These are phyloP conservation scores for Penaeus vannamei DNA, from an alignment of 1,140 invertebrate species.

Conservation along the genomic window DNA sequence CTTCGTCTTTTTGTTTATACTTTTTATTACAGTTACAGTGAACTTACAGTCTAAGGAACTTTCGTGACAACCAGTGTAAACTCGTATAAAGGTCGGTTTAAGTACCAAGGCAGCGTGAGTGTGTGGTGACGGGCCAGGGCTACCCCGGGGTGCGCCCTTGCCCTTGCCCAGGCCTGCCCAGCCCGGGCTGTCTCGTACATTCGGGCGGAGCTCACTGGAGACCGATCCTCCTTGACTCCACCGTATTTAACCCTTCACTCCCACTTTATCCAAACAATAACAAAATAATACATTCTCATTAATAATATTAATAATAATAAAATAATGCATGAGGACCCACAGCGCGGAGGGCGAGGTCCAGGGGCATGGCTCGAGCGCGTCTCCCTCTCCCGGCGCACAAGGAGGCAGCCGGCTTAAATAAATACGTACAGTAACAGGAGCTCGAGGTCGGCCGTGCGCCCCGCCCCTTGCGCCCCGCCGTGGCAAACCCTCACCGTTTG, in stretches of 20 bases:
- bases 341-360: conserved; percentile 10
- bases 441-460: background rate
- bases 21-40: conserved; percentile 35
- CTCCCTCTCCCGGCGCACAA: background rate
- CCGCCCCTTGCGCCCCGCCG: background rate
- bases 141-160: background rate
- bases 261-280: conserved; percentile 39
- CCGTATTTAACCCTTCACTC: conserved; percentile 40
- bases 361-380: background rate
- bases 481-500: background rate
- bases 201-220: background rate
- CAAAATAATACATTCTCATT: conserved; percentile 47
- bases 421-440: background rate
- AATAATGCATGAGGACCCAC: conserved; percentile 8
- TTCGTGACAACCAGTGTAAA: conserved; percentile 50
- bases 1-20: conserved; percentile 3
- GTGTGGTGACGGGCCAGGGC: conserved; percentile 18
- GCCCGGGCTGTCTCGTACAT: background rate
- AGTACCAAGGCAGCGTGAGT: conserved; percentile 53
- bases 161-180: background rate
- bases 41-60: conserved; percentile 51
- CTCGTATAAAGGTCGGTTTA: conserved; percentile 40
- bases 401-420: background rate
- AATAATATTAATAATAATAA: conserved; percentile 40
- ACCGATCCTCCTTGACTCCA: background rate